phyloP scores from a whole-genome alignment of 2,888 invertebrate genomes.

The Epistrophe eligans region DNA sequence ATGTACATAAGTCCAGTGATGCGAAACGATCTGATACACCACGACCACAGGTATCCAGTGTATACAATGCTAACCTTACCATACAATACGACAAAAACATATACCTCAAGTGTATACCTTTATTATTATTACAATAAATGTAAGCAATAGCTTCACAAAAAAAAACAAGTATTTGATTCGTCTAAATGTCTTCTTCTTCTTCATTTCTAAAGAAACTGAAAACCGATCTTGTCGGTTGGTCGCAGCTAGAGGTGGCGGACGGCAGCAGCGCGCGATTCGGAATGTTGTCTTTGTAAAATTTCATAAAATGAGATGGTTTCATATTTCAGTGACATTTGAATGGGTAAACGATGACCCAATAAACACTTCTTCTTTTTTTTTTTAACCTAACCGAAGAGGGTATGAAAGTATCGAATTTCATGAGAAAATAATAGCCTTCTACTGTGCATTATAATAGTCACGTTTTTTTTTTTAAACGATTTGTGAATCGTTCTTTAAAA shows the following conservation, averaged over 20 bases:
- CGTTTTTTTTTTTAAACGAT: background rate
- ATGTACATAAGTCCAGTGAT: constrained; percentile 20
- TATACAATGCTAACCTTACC: background rate
- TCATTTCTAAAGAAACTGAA: constrained; percentile 36
- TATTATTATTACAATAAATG: background rate
- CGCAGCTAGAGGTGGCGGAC: background rate
- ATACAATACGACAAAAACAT: background rate
- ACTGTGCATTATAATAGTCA: constrained; percentile 31
- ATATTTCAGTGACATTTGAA: constrained; percentile 65
- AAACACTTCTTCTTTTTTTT: constrained; percentile 32
- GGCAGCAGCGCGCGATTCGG: background rate
- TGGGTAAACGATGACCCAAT: constrained; percentile 69
- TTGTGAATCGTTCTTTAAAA: constrained; percentile 24
- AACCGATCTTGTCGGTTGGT: constrained; percentile 24
- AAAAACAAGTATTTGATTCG: constrained; percentile 25
- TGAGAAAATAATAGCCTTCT: constrained; percentile 62
- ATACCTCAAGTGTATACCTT: background rate
- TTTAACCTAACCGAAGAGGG: constrained; percentile 13
- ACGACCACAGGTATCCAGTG: constrained; percentile 1
- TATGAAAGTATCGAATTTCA: constrained; percentile 54
- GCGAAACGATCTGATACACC: constrained; percentile 29
- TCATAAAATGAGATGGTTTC: constrained; percentile 48
- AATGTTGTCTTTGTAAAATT: background rate
- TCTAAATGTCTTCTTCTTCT: constrained; percentile 30
- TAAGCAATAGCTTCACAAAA: background rate